A percentile compares a stretch with the other conserved stretches of the same genome.
These are phyloP conservation scores for Norana najaformis DNA, from an alignment of 2,888 invertebrate genomes.

Conservation along the genomic window DNA sequence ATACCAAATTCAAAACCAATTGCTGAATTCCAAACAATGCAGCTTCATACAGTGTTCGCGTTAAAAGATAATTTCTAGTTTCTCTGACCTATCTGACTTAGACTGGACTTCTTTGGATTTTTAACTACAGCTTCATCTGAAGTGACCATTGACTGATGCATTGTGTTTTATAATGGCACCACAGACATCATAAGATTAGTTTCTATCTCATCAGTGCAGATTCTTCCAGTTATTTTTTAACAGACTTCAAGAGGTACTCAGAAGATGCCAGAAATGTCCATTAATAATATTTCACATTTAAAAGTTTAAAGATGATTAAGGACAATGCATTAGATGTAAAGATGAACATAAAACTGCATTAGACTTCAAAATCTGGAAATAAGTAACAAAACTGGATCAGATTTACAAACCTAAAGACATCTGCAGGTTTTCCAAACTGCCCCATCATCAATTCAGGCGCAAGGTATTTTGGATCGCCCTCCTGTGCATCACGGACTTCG, in stretches of 20 bases:
- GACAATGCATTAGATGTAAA: background rate
- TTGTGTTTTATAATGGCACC: too few species aligned
- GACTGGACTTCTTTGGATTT: background rate
- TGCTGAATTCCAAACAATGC: background rate
- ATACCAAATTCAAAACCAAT: background rate
- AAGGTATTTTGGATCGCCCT: constrained; percentile 78
- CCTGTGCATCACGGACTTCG: constrained; percentile 68
- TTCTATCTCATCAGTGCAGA: background rate
- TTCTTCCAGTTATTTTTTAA: background rate
- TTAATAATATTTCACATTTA: constrained; percentile 66
- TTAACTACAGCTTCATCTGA: background rate
- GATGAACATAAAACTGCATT: background rate
- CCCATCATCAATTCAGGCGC: constrained; percentile 74
- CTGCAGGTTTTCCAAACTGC: constrained; percentile 72
- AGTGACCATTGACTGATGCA: background rate
- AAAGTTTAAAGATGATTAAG: constrained; percentile 70
- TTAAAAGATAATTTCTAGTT: background rate
- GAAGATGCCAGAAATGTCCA: background rate
- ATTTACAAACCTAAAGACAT: constrained; percentile 58
- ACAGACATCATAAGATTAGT: too few species aligned
- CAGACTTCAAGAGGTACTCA: background rate
- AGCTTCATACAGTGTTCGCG: background rate
- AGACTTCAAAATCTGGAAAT: background rate
- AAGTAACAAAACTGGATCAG: background rate
- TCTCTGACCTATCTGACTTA: too few species aligned